Base-by-base conservation (phyloP, 1,140 invertebrate genomes). In the Tenebrio molitor region DNA sequence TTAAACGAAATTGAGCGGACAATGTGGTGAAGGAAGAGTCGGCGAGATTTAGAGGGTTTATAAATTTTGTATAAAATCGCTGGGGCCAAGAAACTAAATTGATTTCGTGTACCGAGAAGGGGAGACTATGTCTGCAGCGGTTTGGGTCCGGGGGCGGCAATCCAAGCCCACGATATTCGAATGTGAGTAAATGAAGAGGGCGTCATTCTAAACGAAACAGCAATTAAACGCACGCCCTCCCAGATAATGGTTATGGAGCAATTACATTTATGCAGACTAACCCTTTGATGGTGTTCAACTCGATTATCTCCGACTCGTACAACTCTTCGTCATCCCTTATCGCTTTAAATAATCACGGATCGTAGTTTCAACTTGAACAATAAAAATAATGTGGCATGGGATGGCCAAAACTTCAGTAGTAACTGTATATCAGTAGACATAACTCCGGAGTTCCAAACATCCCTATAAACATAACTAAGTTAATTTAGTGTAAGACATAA, bases 381-480 rank as follows among this genome's bases (percentile, higher is more conserved):
- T 80, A 78, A 80, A 80, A 76, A 78, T 74, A 77, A 76, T 75
- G 69, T 72, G 68, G 65, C 75, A 76, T 68, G 44, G 58, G 39
- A 73, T 69, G 72, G 72, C 73, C 69, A 74, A 71, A 79, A 80
- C 69, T 80, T 80, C 75, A 70, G 75, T 75, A 79, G 75, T 80
- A 78, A 74, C 73, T 77, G 76, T 77, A 74, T 75, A 74, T 76
- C 76, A 76, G 50, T 69, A 76, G 73, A 80, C 75, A 79, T 78
- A 79, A 79, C 73, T 79, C 78, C 73, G 73, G 75, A 78, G 74
- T 77, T 75, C 77, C 75, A 76, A 78, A 79, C 77, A 78, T 76
- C 76, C 77, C 78, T 75, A 80, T 79, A 79, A 80, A 81, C 80
- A 81, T 81, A 81, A 81, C 80, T 77, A 76, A 79, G 75, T 81